Evolutionary conservation across 2,888 invertebrate genomes (phyloP), one percentile per base, ranked within the genome.

Genomic region (Actias luna): DNA sequence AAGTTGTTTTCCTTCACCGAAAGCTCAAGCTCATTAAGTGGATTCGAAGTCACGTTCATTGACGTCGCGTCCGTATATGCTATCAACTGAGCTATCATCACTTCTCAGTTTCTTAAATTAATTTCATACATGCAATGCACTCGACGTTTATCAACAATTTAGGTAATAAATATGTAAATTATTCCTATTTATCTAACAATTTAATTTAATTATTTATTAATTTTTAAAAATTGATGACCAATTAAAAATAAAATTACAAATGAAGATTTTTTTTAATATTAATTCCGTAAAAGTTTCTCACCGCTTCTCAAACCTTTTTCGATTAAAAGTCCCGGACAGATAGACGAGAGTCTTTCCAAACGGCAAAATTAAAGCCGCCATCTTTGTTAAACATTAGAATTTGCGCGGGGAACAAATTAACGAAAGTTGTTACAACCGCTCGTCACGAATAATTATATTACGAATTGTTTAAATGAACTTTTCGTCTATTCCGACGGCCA

Each of bases 351-450:
- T 50, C 46, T 50, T 50, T 25, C 46, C 3, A 22, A 50, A 50
- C 59, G 59, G 63, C 69, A 75, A 76, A 77, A 76, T 78, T 77
- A 66, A 71, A 71, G 72, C 72, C 69, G 74, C 73, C 77, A 73
- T 77, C 73, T 69, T 69, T 61, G 67, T 68, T 71, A 70, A 75
- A 74, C 66, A 68, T 72, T 76, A 70, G 71, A 77, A 77, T 76
- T 77, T 77, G 69, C 62, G 68, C 68, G 69, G 75, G n/a, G 35
- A 74, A 67, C 70, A 67, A 77, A 76, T 77, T 76, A 63, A 57
- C 39, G 25, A 55, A 61, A 63, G 39, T 60, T 59, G 39, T 31
- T 39, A 39, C 55, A 55, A 55, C 55, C 55, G 55, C 59, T 59
- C 42, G 46, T 42, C 29, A 59, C 29, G 42, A 59, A 25, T 59